Evolutionary conservation across 1,140 invertebrate genomes (phyloP).

Genomic region (Himalopsyche phryganea): DNA sequence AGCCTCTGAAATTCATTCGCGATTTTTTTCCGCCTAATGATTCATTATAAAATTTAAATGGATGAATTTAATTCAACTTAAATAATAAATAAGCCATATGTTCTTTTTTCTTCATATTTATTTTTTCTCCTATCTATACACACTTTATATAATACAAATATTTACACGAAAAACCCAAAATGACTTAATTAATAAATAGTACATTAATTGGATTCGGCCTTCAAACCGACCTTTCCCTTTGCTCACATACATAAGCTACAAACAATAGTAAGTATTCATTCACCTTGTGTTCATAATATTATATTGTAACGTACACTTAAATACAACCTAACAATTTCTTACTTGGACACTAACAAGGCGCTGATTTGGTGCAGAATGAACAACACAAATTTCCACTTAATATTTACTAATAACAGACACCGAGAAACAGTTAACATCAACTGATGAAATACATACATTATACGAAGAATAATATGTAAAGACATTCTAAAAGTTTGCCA

Average conservation of each 20-base stretch:
- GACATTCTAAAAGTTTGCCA: no score
- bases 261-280: conserved; percentile 8
- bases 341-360: conserved; percentile 10
- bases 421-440: no score
- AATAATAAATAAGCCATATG: neutral
- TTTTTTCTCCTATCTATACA: conserved; percentile 35
- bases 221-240: neutral
- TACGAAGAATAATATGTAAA: no score
- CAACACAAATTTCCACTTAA: conserved; percentile 1
- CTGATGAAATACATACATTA: no score
- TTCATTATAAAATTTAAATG: no score
- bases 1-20: no score
- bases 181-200: neutral
- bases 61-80: no score
- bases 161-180: conserved; percentile 18
- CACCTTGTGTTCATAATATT: neutral
- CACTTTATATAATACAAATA: conserved; percentile 34
- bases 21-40: no score
- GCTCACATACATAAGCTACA: conserved; percentile 21
- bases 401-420: neutral
- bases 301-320: conserved; percentile 2
- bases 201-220: conserved; percentile 2
- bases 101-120: conserved; percentile 25
- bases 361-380: conserved; percentile 4
- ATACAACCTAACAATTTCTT: conserved; percentile 7